Evolutionary conservation across 2,113 vertebrate species (phyloP), one percentile per base, ranked within the genome.

Genomic region (Pantherophis guttatus): DNA sequence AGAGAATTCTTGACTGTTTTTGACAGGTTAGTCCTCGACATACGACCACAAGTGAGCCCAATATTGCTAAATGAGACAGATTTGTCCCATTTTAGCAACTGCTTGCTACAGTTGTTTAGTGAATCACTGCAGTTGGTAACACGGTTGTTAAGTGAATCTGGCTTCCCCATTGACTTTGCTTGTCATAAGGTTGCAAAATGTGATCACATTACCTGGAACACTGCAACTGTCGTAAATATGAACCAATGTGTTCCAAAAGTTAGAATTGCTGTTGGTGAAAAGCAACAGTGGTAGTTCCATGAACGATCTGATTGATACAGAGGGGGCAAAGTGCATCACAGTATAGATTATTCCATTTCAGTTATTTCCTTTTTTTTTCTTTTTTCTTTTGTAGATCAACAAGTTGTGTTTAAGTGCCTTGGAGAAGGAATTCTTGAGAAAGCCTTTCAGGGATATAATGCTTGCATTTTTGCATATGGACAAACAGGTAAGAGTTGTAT

Each of bases 391-490:
- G 94, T 97, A 99, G 99, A 99, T 98, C 99, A 99, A 98, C 99
- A 99, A 98, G 97, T 99, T 91, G 99, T 99, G 97, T 99, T 99
- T 98, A 98, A 99, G 98, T 99, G 99, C 98, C 99, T 99, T 97
- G 99, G 99, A 95, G 99, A 99, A 98, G 99, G 99, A 97, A 99
- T 99, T 97, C 98, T 99, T 97, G 99, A 99, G 97, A 99, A 99
- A 97, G 99, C 99, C 96, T 99, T 99, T 98, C 99, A 99, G 96
- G 99, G 99, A 97, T 99, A 99, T 96, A 99, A 99, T 4, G 99
- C 99, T 96, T 99, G 99, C 97, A 99, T 99, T 97, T 99, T 99
- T 98, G 99, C 99, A 94, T 99, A 99, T 96, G 99, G 99, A 98
- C 99, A 99, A 97, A 99, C 99, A 98, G 99, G 99, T 99, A 97